Percentiles rank a stretch among this genome's conserved stretches.
Conservation (phyloP, 2,888 invertebrate species). For the Agrotis exclamationis region DNA sequence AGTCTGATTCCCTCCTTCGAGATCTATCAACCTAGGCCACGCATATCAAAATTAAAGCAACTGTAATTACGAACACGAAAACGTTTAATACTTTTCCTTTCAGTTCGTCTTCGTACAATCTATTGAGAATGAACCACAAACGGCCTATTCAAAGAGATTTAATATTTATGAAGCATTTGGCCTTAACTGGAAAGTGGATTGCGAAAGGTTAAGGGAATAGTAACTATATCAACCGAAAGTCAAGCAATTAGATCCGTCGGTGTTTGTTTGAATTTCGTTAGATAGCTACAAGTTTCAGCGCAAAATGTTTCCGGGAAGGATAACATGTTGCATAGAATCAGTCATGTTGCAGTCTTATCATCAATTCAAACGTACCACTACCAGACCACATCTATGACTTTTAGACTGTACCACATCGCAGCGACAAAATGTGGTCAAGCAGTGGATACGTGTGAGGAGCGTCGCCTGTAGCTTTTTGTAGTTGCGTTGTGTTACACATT, state of each 20-base stretch:
- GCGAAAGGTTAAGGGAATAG: background rate
- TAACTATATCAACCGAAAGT: background rate
- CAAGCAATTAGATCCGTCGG: slow-evolving; percentile 5
- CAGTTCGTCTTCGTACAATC: slow-evolving; percentile 8
- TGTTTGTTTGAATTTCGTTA: background rate
- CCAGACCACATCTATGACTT: no score
- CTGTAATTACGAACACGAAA: background rate
- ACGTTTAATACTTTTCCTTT: background rate
- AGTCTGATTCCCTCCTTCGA: background rate
- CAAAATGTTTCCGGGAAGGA: background rate
- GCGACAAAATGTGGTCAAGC: no score
- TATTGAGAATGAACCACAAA: slow-evolving; percentile 11
- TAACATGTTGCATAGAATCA: background rate
- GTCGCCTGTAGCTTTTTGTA: no score
- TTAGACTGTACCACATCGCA: no score
- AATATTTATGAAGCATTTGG: slow-evolving; percentile 27
- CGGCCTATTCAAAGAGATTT: slow-evolving; percentile 32
- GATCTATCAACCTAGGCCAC: background rate
- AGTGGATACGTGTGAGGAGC: no score
- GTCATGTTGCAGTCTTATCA: no score
- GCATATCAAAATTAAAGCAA: background rate
- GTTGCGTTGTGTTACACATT: no score
- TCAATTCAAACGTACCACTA: no score
- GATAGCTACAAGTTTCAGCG: background rate
- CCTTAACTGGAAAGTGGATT: slow-evolving; percentile 15